Evolutionary conservation across 2,113 vertebrate species (phyloP), one percentile per base, ranked within the genome.

Genomic region (Strix aluco): DNA sequence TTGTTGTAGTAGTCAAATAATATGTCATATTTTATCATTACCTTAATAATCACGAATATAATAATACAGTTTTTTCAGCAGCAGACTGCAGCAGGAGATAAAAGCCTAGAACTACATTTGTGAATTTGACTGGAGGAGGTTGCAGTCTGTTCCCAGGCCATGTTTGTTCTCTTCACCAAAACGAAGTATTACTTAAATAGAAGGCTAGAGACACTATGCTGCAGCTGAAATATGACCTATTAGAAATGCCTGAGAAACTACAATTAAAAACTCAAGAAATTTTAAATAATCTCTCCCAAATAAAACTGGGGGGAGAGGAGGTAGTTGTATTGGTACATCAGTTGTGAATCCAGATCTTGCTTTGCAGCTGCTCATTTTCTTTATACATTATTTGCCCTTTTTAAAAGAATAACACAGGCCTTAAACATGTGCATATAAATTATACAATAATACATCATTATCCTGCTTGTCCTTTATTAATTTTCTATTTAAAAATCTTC

Each of bases 101-200:
- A 94, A 96, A 93, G 11, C 40, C 46, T 89, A 44, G n/a, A 84
- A 88, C 79, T 81, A 29, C 6, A 2, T 93, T 85, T 87, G 66
- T 73, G 78, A 90, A 90, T 91, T 69, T 95, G 54, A 91, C 79
- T 88, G 70, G 74, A 85, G 62, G 23, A 91, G 57, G n/a, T 19
- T 79, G 70, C 54, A 82, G 66, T 82, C 87, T 90, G 74, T 90
- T 94, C 57, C 62, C 70, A 88, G 90, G 62, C 90, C 92, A 38
- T 46, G 46, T 82, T 92, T 94, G 34, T 42, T 82, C 87, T 85
- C 49, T 77, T 94, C 2, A 5, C 49, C 73, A 91, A 79, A 93
- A 65, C 82, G 72, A 92, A 93, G 23, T 82, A 32, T 91, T 82
- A 63, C 58, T 91, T 82, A 92, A 87, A 90, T 72, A 84, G 73